These are phyloP conservation scores for Girardinichthys multiradiatus DNA, from an alignment of 2,113 vertebrate species.

Conservation along the genomic window DNA sequence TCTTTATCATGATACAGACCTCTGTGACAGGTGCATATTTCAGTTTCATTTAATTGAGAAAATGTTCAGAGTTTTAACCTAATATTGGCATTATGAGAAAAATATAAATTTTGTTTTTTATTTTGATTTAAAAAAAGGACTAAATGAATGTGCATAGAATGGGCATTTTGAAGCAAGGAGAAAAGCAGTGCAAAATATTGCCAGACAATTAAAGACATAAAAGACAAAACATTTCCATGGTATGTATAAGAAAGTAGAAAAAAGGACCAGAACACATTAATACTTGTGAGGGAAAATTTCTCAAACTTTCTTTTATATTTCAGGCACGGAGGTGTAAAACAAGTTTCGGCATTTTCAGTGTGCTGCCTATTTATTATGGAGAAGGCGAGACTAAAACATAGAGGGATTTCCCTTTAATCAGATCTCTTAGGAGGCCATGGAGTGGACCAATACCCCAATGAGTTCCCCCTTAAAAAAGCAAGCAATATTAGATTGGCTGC, in stretches of 20 bases:
- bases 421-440: constrained; percentile 80
- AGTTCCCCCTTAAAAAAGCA: constrained; percentile 73
- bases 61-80: not conserved
- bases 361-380: constrained; percentile 81
- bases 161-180: not conserved
- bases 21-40: not conserved
- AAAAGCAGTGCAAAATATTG: not conserved
- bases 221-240: not conserved
- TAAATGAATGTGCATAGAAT: not conserved
- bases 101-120: not conserved
- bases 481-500: constrained; percentile 75
- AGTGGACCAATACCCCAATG: constrained; percentile 79
- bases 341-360: constrained; percentile 68
- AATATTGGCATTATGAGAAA: not conserved
- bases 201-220: no score
- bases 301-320: constrained; percentile 44
- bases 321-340: constrained; percentile 63
- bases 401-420: constrained; percentile 82
- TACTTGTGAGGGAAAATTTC: constrained; percentile 56
- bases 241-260: constrained; percentile 13
- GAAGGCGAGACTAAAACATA: constrained; percentile 74
- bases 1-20: not conserved
- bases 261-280: constrained; percentile 47
- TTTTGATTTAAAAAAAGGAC: not conserved
- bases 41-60: not conserved